Evolutionary conservation across 2,113 vertebrate species (phyloP).

Genomic region (Meleagris gallopavo): DNA sequence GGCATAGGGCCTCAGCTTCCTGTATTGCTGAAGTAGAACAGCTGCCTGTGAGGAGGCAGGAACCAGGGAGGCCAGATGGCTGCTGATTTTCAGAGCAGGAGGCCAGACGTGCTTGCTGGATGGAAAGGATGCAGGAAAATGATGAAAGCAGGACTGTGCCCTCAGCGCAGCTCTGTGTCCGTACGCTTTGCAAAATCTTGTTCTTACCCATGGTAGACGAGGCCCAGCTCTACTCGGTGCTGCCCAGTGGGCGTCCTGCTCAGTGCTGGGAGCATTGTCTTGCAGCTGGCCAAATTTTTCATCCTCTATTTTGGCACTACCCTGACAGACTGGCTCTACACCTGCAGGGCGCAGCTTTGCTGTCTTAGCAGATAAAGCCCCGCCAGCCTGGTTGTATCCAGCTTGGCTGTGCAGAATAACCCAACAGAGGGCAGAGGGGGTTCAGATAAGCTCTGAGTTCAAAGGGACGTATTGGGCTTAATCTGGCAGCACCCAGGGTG

Average conservation of each 20-base stretch:
- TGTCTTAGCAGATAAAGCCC: constrained; percentile 30
- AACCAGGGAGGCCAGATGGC: rapidly evolving
- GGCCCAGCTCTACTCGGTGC: not conserved
- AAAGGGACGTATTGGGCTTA: constrained; percentile 17
- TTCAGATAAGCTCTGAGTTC: constrained; percentile 13
- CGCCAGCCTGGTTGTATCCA: not conserved
- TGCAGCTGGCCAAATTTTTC: not conserved
- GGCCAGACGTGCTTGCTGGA: not conserved
- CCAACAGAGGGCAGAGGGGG: not conserved
- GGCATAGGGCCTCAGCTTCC: not conserved
- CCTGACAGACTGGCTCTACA: not conserved
- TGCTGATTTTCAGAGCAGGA: not conserved
- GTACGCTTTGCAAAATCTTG: not conserved
- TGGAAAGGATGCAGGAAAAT: not conserved
- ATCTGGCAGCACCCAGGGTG: not conserved
- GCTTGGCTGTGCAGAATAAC: not conserved
- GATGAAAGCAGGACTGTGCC: not conserved
- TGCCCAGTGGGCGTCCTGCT: not conserved
- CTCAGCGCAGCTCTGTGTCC: not conserved
- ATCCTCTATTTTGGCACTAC: not conserved
- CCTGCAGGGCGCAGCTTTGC: constrained; percentile 8
- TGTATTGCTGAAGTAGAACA: not conserved
- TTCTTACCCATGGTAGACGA: not conserved
- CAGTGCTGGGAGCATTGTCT: not conserved
- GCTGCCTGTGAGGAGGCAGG: constrained; percentile 22